Conservation (phyloP, 2,113 vertebrate genomes). For the Barbus barbus region DNA sequence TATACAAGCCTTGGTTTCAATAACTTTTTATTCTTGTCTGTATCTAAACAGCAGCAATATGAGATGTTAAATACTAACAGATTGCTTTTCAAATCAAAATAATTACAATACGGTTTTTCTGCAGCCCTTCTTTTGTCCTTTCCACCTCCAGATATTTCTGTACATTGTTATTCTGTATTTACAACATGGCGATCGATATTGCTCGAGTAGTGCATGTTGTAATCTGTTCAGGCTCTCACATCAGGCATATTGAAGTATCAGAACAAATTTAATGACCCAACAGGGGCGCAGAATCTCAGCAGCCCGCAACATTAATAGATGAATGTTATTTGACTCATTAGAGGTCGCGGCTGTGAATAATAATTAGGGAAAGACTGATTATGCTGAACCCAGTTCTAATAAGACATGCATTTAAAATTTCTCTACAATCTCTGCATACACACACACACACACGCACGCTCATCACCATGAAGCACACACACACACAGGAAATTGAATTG, state of each 20-base stretch:
- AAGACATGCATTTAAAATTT: constrained; percentile 26
- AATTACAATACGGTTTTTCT: background rate
- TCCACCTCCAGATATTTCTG: background rate
- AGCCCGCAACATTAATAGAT: constrained; percentile 33
- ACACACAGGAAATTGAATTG: constrained; percentile 49
- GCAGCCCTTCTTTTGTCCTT: background rate
- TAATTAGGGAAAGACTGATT: constrained; percentile 39
- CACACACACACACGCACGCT: constrained; percentile 23
- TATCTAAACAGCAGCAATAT: background rate
- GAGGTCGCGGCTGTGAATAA: constrained; percentile 37
- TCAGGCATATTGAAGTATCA: constrained; percentile 36
- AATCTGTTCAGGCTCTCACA: constrained; percentile 30
- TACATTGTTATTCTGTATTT: constrained; percentile 1
- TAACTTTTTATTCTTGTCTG: background rate
- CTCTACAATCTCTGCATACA: constrained; percentile 12
- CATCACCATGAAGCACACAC: constrained; percentile 14
- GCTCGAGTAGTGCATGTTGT: background rate
- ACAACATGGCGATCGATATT: background rate
- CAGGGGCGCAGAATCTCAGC: constrained; percentile 31
- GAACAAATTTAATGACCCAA: constrained; percentile 41
- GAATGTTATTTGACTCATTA: constrained; percentile 37
- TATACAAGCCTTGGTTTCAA: background rate
- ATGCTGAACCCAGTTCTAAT: background rate
- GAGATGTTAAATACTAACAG: background rate
- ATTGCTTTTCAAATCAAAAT: background rate